Conservation (phyloP, 2,888 invertebrate species). For the Caenorhabditis wallacei region DNA sequence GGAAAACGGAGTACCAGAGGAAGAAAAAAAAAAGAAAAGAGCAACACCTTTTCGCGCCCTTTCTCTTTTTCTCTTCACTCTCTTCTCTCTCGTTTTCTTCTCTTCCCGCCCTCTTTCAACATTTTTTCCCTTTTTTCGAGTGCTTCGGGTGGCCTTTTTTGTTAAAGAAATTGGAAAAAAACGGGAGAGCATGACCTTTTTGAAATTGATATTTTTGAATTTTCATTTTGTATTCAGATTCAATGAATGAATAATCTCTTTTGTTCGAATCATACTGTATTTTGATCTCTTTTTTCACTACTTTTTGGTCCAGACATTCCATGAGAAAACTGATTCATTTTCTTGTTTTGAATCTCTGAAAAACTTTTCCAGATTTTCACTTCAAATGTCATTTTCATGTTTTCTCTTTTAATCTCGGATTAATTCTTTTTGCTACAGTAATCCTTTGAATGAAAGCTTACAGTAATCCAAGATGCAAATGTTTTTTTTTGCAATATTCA, state of each 20-base stretch:
- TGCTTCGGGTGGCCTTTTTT: constrained; percentile 33
- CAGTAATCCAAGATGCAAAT: no score
- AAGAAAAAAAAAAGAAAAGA: constrained; percentile 38
- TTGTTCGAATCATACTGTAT: not conserved
- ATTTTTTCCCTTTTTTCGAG: constrained; percentile 42
- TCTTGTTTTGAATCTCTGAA: constrained; percentile 1
- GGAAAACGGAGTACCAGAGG: constrained; percentile 39
- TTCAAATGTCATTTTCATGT: not conserved
- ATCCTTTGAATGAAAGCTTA: not conserved
- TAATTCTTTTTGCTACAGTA: no score
- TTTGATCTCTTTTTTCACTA: not conserved
- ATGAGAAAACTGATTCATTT: constrained; percentile 26
- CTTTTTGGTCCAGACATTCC: not conserved
- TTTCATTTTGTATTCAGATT: not conserved
- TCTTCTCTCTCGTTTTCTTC: constrained; percentile 1
- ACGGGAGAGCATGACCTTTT: not conserved
- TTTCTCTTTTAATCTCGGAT: no score
- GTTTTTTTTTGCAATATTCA: no score
- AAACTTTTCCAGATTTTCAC: not conserved
- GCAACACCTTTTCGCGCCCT: constrained; percentile 53
- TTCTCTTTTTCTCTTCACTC: constrained; percentile 18
- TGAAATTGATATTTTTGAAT: constrained; percentile 28
- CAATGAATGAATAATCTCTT: not conserved
- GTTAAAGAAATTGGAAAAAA: constrained; percentile 4
- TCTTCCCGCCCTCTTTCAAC: constrained; percentile 40